Conservation (phyloP, 2,888 invertebrate species). For the Monochamus alternatus region DNA sequence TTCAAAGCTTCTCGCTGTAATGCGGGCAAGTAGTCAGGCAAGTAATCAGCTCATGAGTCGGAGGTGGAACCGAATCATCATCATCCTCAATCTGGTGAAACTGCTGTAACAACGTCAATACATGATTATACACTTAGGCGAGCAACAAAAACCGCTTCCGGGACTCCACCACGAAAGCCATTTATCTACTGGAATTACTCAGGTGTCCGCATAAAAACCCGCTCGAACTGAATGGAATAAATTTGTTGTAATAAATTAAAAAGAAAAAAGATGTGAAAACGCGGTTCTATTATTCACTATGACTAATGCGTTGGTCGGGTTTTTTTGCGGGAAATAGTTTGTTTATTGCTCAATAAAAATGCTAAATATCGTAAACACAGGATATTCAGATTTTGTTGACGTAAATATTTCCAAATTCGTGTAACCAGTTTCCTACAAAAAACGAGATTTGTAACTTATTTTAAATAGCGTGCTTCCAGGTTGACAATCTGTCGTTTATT, state of each 20-base stretch:
- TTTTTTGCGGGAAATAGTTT: constrained; percentile 19
- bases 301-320: constrained; percentile 14
- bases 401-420: neutral
- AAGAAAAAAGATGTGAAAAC: constrained; percentile 11
- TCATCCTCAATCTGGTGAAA: constrained; percentile 45
- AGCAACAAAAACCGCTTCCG: constrained; percentile 48
- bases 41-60: neutral
- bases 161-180: constrained; percentile 31
- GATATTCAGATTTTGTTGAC: constrained; percentile 4
- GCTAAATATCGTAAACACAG: constrained; percentile 12
- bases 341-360: constrained; percentile 18
- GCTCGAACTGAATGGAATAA: constrained; percentile 14
- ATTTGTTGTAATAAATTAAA: constrained; percentile 13
- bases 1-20: neutral
- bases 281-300: constrained; percentile 12
- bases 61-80: constrained; percentile 45
- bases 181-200: constrained; percentile 23
- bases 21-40: neutral
- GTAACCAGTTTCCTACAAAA: constrained; percentile 1
- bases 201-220: constrained; percentile 19
- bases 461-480: constrained; percentile 1
- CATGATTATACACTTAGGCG: constrained; percentile 50
- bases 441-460: neutral
- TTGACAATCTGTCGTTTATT: neutral
- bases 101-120: constrained; percentile 46